Evolutionary conservation across 2,113 vertebrate genomes (phyloP), one percentile per base, ranked within the genome.

Genomic region (Seriola dumerili): DNA sequence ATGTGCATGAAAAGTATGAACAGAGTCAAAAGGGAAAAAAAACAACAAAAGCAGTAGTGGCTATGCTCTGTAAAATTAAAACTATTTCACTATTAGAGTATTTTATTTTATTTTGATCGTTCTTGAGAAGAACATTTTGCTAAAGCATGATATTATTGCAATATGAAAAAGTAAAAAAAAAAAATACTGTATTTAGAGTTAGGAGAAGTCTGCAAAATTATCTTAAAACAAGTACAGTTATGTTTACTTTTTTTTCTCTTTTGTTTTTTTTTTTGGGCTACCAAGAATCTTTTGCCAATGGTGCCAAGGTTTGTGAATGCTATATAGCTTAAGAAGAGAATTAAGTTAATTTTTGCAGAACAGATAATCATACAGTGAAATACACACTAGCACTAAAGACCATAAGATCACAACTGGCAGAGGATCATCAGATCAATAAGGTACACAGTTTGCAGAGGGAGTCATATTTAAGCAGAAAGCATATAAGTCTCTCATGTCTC

Each of bases 21-120:
- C 93, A 94, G 93, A 92, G 91, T 90, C 80, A 92, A 94, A 85
- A 94, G 96, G 96, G 91, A 92, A 95, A 86, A 88, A 90, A 88
- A 95, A 85, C 84, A 97, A 97, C 95, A 95, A 97, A 97, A 99
- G 97, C 97, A 98, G 98, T 99, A 99, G 97, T 98, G 97, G 97
- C 97, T 98, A 98, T 96, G 97, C 97, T 98, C 97, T 99, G 97
- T 98, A 98, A 97, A 98, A 97, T 97, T 96, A 96, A 97, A 97
- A 97, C 96, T 97, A 98, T 98, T 99, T 99, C 97, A 99, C 97
- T 97, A 98, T 98, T 98, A 98, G 97, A 99, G 96, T 96, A 98
- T 97, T 99, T 99, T 97, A 97, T 96, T 98, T 99, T 99, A 97
- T 97, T 99, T 99, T 97, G 96, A 98, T 97, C 97, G 97, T 99